Base-by-base conservation (phyloP, 2,113 vertebrate species). In the Muntiacus reevesi region DNA sequence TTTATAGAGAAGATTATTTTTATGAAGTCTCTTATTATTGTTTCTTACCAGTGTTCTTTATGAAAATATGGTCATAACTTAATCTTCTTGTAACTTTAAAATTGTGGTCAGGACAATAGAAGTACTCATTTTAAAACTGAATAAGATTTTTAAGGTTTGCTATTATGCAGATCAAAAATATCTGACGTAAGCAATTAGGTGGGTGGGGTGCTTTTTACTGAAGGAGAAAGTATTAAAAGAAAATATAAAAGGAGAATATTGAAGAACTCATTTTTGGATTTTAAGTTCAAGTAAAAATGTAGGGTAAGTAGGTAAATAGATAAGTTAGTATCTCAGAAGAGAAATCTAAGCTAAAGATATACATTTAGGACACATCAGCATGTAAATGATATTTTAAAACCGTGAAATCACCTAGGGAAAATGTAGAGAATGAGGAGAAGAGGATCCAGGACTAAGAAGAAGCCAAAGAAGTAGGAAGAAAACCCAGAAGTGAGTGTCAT, bases 311-410 rank as follows among this genome's bases (percentile, higher is more conserved):
- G 57, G 71, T 79, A 74, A 79, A 74, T 84, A 92, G 40, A 4
- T 82, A 82, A 14, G 25, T 91, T 96, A 93, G 71, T 85, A 64
- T 85, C 40, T 94, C 74, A 96, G 74, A 96, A 45, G 91, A 89
- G 28, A 95, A 94, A 95, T 78, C 71, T 92, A 78, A 95, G n/a
- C 54, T 95, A 86, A 84, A 79, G 64, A 57, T 95, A 52, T 13
- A 52, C 27, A 62, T 92, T 92, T 47, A 92, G 28, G 59, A 74
- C 36, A 91, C 16, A 74, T 79, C 45, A 97, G 19, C 52, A 64
- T 92, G 57, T 87, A 95, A 94, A 50, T 74, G 36, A 36, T 92
- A 87, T 87, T 97, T 94, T 81, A 94, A 96, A 97, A 96, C 12
- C 71, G 30, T 94, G 57, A 92, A 76, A 89, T 96, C 40, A 88